phyloP scores from a whole-genome alignment of 2,113 vertebrate species.

The Oryzias celebensis region DNA sequence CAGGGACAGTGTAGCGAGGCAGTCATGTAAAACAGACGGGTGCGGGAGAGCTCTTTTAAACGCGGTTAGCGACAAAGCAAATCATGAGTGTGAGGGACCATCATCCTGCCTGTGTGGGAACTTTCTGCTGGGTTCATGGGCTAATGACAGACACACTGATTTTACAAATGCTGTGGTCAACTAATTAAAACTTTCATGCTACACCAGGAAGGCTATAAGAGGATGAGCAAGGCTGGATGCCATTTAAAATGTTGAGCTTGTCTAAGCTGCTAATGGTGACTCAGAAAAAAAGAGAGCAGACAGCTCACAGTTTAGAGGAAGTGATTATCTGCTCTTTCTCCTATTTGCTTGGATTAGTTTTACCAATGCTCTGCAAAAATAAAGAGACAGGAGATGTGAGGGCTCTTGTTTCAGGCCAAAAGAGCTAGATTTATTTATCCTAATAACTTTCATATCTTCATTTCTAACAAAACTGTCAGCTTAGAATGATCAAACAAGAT shows the following conservation, averaged over 20 bases:
- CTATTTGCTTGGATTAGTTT: background rate
- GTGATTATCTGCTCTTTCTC: background rate
- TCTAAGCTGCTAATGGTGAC: conserved; percentile 10
- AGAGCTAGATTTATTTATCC: no score
- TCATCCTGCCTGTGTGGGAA: conserved; percentile 5
- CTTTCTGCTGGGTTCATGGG: conserved; percentile 12
- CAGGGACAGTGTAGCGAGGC: conserved; percentile 7
- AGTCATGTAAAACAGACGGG: conserved; percentile 15
- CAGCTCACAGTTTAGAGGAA: background rate
- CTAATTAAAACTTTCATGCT: conserved; percentile 60
- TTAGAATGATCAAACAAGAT: no score
- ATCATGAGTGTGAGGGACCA: conserved; percentile 17
- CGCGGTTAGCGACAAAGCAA: conserved; percentile 27
- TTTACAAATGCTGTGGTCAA: conserved; percentile 40
- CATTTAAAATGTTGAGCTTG: conserved; percentile 16
- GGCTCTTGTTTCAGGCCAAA: no score
- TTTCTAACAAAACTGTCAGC: no score
- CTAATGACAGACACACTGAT: conserved; percentile 47
- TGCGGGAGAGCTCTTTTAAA: background rate
- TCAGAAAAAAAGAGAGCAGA: conserved; percentile 3
- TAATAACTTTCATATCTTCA: no score
- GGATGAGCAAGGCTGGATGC: conserved; percentile 38
- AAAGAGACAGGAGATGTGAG: no score
- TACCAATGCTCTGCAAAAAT: no score
- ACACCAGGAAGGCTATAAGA: conserved; percentile 36